Conservation (phyloP, 1,140 invertebrate species). For the Diachasma alloeum region DNA sequence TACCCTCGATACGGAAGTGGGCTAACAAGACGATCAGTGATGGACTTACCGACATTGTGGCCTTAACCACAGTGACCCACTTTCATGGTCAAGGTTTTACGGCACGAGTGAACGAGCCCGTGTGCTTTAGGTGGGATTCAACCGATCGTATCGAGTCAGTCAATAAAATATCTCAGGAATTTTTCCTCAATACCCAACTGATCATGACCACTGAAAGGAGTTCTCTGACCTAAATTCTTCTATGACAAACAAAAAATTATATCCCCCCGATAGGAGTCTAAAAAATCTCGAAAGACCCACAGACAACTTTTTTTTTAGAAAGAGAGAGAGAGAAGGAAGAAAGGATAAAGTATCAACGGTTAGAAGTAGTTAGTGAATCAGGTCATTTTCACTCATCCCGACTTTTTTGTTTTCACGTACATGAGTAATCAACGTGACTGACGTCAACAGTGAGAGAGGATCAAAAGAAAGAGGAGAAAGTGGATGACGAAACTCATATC, state of each 20-base stretch:
- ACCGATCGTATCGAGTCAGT: not conserved
- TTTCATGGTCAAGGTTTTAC: slow-evolving; percentile 58
- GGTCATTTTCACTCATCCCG: slow-evolving; percentile 24
- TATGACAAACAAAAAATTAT: too few species aligned
- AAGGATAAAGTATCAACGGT: not conserved
- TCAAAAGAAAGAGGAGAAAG: slow-evolving; percentile 28
- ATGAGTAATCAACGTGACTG: not conserved
- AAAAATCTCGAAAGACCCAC: too few species aligned
- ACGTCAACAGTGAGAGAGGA: not conserved
- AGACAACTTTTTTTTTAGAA: too few species aligned
- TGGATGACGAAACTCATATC: not conserved
- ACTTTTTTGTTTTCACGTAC: not conserved
- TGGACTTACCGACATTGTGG: slow-evolving; percentile 41
- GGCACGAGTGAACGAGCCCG: not conserved
- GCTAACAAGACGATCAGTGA: slow-evolving; percentile 52
- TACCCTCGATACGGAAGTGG: slow-evolving; percentile 51
- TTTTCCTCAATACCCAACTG: not conserved
- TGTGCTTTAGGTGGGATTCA: not conserved
- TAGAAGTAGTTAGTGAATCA: not conserved
- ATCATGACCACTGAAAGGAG: too few species aligned
- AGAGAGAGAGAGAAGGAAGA: not conserved
- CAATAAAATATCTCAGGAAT: not conserved
- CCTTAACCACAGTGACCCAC: slow-evolving; percentile 55
- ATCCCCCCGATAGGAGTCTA: too few species aligned
- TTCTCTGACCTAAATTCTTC: not conserved